phyloP scores from a whole-genome alignment of 2,888 invertebrate genomes.

The Pollenia amentaria region DNA sequence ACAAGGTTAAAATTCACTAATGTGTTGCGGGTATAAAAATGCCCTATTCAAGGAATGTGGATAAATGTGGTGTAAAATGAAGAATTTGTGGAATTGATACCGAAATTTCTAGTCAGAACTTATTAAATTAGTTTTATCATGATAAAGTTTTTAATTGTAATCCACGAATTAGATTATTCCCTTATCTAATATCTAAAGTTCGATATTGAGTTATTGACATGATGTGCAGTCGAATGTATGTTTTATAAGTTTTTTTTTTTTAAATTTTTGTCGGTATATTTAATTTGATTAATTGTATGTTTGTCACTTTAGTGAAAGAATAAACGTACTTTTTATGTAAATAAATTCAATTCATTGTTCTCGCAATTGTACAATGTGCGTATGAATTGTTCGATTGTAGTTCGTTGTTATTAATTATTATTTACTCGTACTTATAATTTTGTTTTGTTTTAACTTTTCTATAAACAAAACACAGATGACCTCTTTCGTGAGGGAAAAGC shows the following conservation, averaged over 20 bases:
- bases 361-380: neutral
- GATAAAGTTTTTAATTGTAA: neutral
- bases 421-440: conserved; percentile 22
- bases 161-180: conserved; percentile 19
- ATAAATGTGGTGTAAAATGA: too few relatives aligned
- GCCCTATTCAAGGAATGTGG: too few relatives aligned
- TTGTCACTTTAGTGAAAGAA: conserved; percentile 64
- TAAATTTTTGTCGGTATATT: conserved; percentile 45
- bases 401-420: conserved; percentile 29
- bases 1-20: too few relatives aligned
- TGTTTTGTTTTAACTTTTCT: conserved; percentile 22
- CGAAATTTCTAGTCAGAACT: too few relatives aligned
- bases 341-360: conserved; percentile 42
- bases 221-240: conserved; percentile 32
- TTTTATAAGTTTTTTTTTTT: neutral
- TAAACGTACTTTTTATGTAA: conserved; percentile 55
- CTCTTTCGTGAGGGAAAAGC: conserved; percentile 52
- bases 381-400: neutral
- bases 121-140: too few relatives aligned
- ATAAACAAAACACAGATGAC: conserved; percentile 38
- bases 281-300: conserved; percentile 66
- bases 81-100: too few relatives aligned
- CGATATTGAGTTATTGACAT: conserved; percentile 32
- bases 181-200: conserved; percentile 26
- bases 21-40: too few relatives aligned